Evolutionary conservation across 2,888 invertebrate species (phyloP).

Genomic region (Thera obeliscata): DNA sequence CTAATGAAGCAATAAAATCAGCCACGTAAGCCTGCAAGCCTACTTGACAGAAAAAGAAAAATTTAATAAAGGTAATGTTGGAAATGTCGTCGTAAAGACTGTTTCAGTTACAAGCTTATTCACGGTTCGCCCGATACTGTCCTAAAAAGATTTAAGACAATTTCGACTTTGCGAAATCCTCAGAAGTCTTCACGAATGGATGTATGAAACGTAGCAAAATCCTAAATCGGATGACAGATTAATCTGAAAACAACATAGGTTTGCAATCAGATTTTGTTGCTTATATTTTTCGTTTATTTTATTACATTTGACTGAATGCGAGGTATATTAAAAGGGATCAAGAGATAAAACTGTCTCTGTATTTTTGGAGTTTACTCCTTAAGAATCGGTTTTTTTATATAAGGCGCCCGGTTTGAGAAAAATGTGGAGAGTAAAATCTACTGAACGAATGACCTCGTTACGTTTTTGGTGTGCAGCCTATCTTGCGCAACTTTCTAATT

Average conservation of each 20-base stretch:
- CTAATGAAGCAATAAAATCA: neutral
- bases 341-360: too few species aligned
- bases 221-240: conserved; percentile 27
- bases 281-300: conserved; percentile 7
- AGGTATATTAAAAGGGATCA: neutral
- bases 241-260: conserved; percentile 29
- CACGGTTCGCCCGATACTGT: conserved; percentile 44
- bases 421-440: too few species aligned
- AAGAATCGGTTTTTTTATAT: too few species aligned
- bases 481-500: too few species aligned
- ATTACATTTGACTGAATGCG: neutral
- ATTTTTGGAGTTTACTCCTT: too few species aligned
- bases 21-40: neutral
- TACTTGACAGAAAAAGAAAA: conserved; percentile 22
- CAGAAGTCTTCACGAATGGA: conserved; percentile 22
- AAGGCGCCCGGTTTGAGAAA: too few species aligned
- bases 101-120: conserved; percentile 40
- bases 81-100: conserved; percentile 42
- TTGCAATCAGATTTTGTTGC: conserved; percentile 4
- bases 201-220: conserved; percentile 31
- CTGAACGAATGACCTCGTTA: too few species aligned
- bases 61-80: conserved; percentile 38
- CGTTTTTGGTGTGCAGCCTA: too few species aligned
- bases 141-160: conserved; percentile 40
- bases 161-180: conserved; percentile 27